Base-by-base conservation (phyloP, 1,140 invertebrate genomes). In the Luehdorfia chinensis region DNA sequence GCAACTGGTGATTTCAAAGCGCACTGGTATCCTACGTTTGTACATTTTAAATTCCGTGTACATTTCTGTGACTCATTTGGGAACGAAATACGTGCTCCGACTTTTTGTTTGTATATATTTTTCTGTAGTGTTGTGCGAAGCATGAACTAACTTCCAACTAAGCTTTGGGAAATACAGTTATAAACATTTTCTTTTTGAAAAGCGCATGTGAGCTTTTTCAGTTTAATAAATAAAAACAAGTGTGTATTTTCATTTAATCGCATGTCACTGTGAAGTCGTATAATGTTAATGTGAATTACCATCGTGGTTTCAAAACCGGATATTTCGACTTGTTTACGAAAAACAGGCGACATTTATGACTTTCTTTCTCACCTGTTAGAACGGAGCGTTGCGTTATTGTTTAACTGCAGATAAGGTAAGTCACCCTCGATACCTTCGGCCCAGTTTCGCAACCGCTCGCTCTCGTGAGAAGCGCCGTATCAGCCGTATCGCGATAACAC, bases 401-500 rank as follows among this genome's bases (percentile, higher is more conserved):
- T 43, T 43, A 28, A 16, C 13, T 25, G 25, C 39, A 16, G 39
- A 43, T 43, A 43, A 33, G 5, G 31, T 14, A 23, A 14, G 36
- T 8, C 15, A n/a, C 7, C 19, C 36, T n/a, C 36, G 36, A 39
- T 43, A 15, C 37, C 39, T 43, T 43, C 39, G 39, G 39, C 39
- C 39, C 39, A 30, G 25, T 43, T 43, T 43, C 39, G 27, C n/a
- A 28, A 43, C 25, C 8, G 15, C 13, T 12, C 37, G 39, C 39
- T 43, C 39, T 43, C 39, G 39, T 43, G 39, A 43, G 39, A 43
- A 43, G 39, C 39, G 15, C 25, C 39, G 28, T 43, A 43, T 43
- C 39, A 43, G 39, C 25, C 39, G 39, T 43, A 43, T 43, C 39
- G 39, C 25, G 39, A 43, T 43, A 43, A n/a, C 14, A 25, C 18